Conservation (phyloP, 2,113 vertebrate genomes). For the Misgurnus anguillicaudatus region DNA sequence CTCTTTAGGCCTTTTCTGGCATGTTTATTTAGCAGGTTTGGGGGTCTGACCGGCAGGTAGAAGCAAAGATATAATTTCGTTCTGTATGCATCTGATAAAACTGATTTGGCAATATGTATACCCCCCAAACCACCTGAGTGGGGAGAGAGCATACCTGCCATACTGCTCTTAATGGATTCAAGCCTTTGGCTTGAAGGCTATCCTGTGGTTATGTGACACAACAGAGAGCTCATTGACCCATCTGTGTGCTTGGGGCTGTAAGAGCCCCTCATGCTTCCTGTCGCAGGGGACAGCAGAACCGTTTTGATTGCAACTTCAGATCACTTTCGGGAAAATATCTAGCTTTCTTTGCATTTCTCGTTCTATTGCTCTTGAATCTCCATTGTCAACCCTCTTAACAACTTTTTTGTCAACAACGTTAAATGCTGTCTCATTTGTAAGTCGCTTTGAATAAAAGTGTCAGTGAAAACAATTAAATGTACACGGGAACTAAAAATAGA, state of each 20-base stretch:
- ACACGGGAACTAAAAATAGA: not conserved
- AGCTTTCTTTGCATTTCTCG: not conserved
- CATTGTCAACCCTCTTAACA: not conserved
- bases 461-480: too few species aligned
- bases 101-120: too few species aligned
- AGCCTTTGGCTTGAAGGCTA: slow-evolving; percentile 9
- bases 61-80: not conserved
- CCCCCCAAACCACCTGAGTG: too few species aligned
- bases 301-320: too few species aligned
- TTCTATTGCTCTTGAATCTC: too few species aligned
- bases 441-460: too few species aligned
- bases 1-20: not conserved
- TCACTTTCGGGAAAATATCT: not conserved
- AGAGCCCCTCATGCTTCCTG: not conserved
- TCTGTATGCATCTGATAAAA: too few species aligned
- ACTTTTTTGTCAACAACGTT: too few species aligned
- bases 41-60: not conserved
- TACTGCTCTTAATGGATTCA: slow-evolving; percentile 2
- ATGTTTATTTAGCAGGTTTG: not conserved
- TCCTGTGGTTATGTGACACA: slow-evolving; percentile 23
- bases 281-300: not conserved
- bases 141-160: slow-evolving; percentile 1
- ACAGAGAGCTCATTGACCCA: slow-evolving; percentile 34
- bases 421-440: too few species aligned
- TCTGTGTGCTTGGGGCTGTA: slow-evolving; percentile 31